Base-by-base conservation (phyloP, 1,140 invertebrate species). In the Leptopilina boulardi region DNA sequence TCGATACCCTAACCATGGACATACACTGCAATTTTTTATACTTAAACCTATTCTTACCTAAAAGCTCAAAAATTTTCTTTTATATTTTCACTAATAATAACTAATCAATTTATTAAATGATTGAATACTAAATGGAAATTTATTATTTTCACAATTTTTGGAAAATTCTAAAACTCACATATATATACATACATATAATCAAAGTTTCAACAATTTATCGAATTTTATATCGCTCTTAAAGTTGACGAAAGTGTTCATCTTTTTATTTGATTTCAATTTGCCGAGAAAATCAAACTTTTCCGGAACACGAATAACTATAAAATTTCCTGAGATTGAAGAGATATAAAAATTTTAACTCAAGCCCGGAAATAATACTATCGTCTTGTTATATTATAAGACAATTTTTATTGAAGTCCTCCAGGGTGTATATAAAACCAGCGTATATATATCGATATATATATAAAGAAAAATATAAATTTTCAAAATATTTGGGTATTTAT, bases 241-340 rank as follows among this genome's bases (percentile, higher is more conserved):
- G 19, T 59, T 59, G 8, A 26, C 9, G 21, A 59, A 59, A 59
- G 21, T 21, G 56, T 23, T 23, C 2, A 21, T 26, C 56, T 15
- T 30, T 19, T 59, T 59, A 59, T 30, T 59, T 21, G 18, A 59
- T 11, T 26, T 59, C 56, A 59, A 23, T 59, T 26, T 59, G 8
- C 56, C 21, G 23, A 26, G 23, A 59, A 13, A 26, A 59, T 59
- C 19, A 59, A 59, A 59, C 56, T 59, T 59, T 59, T 23, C 56
- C 56, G 10, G 13, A 11, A 23, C 19, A 59, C 21, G 56, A 59
- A 59, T 59, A 13, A 59, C 23, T 23, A 59, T 59, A 59, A 59
- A 59, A 13, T 59, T 59, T 11, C 23, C 9, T 13, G 19, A 59
- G 21, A 59, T 59, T 59, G 21, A 44, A 13, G 23, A 13, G 21